Base-by-base conservation (phyloP, 1,140 invertebrate species). In the Lepeophtheirus salmonis region DNA sequence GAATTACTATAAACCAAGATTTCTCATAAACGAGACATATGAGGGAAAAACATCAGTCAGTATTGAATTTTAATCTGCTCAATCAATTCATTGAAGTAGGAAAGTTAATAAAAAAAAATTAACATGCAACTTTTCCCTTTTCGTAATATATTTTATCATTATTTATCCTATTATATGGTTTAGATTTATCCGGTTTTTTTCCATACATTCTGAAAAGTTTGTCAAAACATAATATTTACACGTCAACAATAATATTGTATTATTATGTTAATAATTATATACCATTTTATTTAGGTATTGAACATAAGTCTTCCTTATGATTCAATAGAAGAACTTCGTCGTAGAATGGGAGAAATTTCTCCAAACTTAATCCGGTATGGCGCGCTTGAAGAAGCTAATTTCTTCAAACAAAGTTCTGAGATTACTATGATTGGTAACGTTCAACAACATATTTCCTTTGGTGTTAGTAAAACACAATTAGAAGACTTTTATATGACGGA, bases 401-500 rank as follows among this genome's bases (percentile, higher is more conserved):
- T 83, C 70, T 83, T 83, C 66, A 77, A 79, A 49, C 80, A 89
- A 71, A 81, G 85, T 50, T 68, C 77, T 16, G 76, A 82, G 67
- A 71, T 89, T 26, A 70, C 78, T 16, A 16, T 14, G 23, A 50
- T 30, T 13, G 72, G 78, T 68, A 82, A 83, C 73, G 70, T 69
- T 56, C 16, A 60, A 3, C 17, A 63, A 3, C 71, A 73, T 62
- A 74, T 78, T 22, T 78, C 81, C 26, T 68, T 96, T 26, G 81
- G 84, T 63, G 79, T 94, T 0, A 80, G 83, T 65, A 76, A 86
- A 60, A 84, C 83, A 69, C 74, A 79, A 52, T 74, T 99, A 26
- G 82, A 87, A 71, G 91, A 99, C 71, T 99, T 88, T 75, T 99
- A 88, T 72, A 97, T 98, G 90, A 98, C 96, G 10, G 88, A 99